These are phyloP conservation scores for Catocala nupta DNA, from an alignment of 2,888 invertebrate species.

Conservation along the genomic window DNA sequence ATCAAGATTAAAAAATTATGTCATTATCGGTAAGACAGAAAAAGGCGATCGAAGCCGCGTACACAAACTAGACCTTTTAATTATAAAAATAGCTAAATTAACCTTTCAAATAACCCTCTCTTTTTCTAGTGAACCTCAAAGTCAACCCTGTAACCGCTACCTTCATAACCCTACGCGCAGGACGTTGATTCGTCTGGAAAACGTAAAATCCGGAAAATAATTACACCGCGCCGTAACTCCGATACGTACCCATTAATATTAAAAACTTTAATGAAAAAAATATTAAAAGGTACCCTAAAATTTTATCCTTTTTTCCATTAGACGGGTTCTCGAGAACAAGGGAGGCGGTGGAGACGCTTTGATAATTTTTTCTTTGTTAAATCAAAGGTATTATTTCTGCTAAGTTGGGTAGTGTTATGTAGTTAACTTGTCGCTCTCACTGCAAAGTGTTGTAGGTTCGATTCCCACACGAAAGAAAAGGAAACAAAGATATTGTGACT, in stretches of 20 bases:
- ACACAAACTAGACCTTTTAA: no score
- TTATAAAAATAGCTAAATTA: no score
- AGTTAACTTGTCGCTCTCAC: no score
- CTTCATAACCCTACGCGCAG: slow-evolving; percentile 34
- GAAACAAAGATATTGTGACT: no score
- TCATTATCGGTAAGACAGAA: no score
- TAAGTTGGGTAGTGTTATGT: no score
- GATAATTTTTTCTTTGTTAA: neutral
- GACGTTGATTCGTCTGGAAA: slow-evolving; percentile 64
- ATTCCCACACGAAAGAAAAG: no score
- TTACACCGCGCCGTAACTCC: slow-evolving; percentile 71
- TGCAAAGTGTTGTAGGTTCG: no score
- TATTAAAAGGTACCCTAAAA: slow-evolving; percentile 81
- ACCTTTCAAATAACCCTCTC: no score
- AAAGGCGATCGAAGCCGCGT: no score
- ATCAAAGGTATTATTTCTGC: no score
- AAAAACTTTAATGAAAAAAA: slow-evolving; percentile 88
- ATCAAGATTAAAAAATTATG: no score
- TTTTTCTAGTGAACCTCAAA: neutral
- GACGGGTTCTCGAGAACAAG: slow-evolving; percentile 66
- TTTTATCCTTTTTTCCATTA: slow-evolving; percentile 86
- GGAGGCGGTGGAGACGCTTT: slow-evolving; percentile 53
- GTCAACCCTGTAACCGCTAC: slow-evolving; percentile 36
- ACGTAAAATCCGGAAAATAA: slow-evolving; percentile 79
- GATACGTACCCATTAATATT: slow-evolving; percentile 84